Evolutionary conservation across 1,140 invertebrate genomes (phyloP), one percentile per base, ranked within the genome.

Genomic region (Drosophila nigrodunni): DNA sequence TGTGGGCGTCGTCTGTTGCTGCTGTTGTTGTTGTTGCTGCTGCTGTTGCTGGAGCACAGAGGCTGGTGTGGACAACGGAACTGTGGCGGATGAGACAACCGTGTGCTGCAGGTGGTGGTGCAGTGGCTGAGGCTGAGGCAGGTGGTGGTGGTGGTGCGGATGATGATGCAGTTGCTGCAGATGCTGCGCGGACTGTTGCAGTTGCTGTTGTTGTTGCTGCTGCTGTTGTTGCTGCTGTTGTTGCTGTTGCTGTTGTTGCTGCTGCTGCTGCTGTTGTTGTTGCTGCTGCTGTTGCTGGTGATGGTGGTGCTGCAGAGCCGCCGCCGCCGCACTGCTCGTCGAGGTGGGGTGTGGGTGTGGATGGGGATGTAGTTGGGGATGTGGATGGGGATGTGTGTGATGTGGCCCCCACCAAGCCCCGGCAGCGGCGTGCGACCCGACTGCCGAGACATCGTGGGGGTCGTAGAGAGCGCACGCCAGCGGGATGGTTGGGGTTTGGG

Each of bases 361-460:
- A 25, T 87, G 86, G 49, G 43, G 82, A 46, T 74, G 69, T 44
- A 83, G 71, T 46, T 65, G 75, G 30, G 81, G 82, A 78, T 88
- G 88, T 79, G 89, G 87, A 64, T 46, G 82, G 80, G 76, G 81
- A 80, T 91, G 87, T 87, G 87, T 90, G 71, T 92, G 86, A 91
- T 92, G 92, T 64, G 82, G 77, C 92, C 92, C 92, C 92, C 92
- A 92, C 92, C 92, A 92, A 82, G 92, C 88, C 92, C 92, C 92
- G 92, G 92, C 92, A 92, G 92, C 82, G 90, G 90, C 91, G 92
- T 92, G 92, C 89, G 92, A 92, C 92, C 91, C 92, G 90, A 92
- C 90, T 92, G 92, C 92, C 92, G 92, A 91, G 92, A 92, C 92
- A 92, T 92, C 90, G 92, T 92, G 92, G 92, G 92, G 92, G 92